Base-by-base conservation (phyloP, 1,140 invertebrate genomes). In the Diachasma alloeum region DNA sequence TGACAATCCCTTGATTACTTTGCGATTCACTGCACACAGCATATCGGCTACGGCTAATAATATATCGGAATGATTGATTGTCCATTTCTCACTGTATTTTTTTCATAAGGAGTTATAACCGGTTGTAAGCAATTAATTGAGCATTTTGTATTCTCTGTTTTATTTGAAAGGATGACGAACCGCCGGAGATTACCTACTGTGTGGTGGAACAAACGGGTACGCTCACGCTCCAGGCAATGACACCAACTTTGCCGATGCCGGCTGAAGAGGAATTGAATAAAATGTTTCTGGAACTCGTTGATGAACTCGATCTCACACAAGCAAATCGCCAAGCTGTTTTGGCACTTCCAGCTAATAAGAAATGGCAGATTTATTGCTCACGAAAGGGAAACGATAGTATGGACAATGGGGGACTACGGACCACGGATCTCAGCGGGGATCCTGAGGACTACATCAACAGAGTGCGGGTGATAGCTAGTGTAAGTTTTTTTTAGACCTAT, bases 311-410 rank as follows among this genome's bases (percentile, higher is more conserved):
- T 88, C 90, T 99, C 78, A 97, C 97, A 75, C 96, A 96, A 53
- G 93, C 96, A 9, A 98, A 98, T 90, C 95, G 97, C 86, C 95
- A 96, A 78, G 95, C 97, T 5, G 97, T 99, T 93, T 92, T 98
- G 86, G 96, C 94, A 83, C 91, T 99, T 74, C 96, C 97, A 3
- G 93, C 95, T 0, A 96, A 97, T 82, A 99, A 99, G 90, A 99
- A 98, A 90, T 98, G 97, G 97, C 97, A 98, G 90, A 97, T 98
- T 82, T 98, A 98, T 90, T 98, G 97, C 89, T 97, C 96, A 80
- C 91, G 96, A 72, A 96, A 97, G 84, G 94, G 95, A 86, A 88
- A 91, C 70, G 90, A 91, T 26, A 88, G 83, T 46, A 87, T 79
- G 82, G 93, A 85, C 83, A 92, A 91, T 10, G 91, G 89, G 2